Conservation (phyloP, 1,140 invertebrate species). For the Coelopa frigida region DNA sequence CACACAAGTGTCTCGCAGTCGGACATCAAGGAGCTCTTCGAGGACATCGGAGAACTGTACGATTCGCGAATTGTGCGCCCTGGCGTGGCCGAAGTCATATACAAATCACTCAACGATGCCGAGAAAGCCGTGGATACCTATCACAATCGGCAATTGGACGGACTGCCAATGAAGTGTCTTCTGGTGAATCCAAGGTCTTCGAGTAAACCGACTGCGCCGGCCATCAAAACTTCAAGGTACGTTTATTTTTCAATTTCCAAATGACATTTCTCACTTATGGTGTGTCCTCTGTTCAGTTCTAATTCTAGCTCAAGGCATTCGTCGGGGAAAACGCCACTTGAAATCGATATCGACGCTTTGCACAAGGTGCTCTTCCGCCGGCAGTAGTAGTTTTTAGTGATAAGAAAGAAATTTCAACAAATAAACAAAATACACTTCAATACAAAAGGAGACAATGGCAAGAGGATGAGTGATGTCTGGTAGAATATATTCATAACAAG, state of each 20-base stretch:
- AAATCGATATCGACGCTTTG: slow-evolving; percentile 23
- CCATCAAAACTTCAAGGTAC: slow-evolving; percentile 26
- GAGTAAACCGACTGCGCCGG: slow-evolving; percentile 51
- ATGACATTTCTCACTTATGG: too few relatives aligned
- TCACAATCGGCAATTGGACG: slow-evolving; percentile 83
- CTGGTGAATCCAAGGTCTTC: slow-evolving; percentile 63
- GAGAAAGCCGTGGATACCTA: slow-evolving; percentile 83
- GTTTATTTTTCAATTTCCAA: neutral
- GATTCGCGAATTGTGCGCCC: slow-evolving; percentile 75
- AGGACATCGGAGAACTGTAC: slow-evolving; percentile 79
- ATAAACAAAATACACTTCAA: neutral
- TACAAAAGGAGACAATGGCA: too few relatives aligned
- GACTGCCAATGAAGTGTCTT: slow-evolving; percentile 74
- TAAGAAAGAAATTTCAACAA: slow-evolving; percentile 3
- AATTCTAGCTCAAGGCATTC: neutral
- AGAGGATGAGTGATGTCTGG: neutral
- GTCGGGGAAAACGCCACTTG: slow-evolving; percentile 16
- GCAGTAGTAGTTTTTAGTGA: slow-evolving; percentile 10
- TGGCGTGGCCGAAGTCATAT: slow-evolving; percentile 85
- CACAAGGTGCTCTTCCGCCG: slow-evolving; percentile 21
- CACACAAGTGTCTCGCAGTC: slow-evolving; percentile 76
- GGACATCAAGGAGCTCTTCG: slow-evolving; percentile 90
- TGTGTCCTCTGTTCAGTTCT: slow-evolving; percentile 6
- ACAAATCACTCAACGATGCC: slow-evolving; percentile 75
- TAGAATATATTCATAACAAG: too few relatives aligned